phyloP scores from a whole-genome alignment of 2,797 vertebrate genomes.

The Cuculus canorus region DNA sequence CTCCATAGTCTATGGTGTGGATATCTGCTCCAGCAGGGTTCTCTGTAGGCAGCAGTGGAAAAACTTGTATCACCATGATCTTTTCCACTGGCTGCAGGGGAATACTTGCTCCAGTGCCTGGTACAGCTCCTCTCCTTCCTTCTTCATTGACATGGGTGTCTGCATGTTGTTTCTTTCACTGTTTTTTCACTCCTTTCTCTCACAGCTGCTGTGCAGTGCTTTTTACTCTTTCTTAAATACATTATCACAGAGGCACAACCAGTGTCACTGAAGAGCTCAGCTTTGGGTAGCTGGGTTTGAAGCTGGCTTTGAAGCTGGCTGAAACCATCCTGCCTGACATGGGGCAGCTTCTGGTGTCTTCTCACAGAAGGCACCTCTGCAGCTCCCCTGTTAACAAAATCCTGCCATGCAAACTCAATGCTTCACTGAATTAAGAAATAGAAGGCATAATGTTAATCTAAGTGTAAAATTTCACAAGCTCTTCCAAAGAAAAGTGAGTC shows the following conservation, averaged over 20 bases:
- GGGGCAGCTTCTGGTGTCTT: not conserved
- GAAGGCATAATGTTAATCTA: not conserved
- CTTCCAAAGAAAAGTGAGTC: not conserved
- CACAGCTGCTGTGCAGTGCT: not conserved
- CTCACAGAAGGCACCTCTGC: not conserved
- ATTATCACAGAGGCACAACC: not conserved
- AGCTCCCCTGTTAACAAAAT: not conserved
- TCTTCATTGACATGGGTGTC: not conserved
- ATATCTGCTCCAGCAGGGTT: too few species aligned
- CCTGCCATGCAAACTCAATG: not conserved
- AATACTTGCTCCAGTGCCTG: not conserved
- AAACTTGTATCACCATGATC: not conserved
- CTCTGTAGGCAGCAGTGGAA: not conserved
- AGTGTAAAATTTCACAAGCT: not conserved
- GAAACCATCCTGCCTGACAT: not conserved
- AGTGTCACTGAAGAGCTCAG: not conserved
- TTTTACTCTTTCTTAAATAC: not conserved
- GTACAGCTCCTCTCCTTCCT: not conserved
- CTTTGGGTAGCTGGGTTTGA: not conserved
- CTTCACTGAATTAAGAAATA: not conserved
- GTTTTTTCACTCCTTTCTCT: not conserved
- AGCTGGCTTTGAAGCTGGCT: not conserved
- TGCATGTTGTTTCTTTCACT: not conserved
- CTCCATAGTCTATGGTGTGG: too few species aligned
- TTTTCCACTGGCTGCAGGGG: not conserved